These are phyloP conservation scores for Luehdorfia chinensis DNA, from an alignment of 1,140 invertebrate genomes.

Conservation along the genomic window DNA sequence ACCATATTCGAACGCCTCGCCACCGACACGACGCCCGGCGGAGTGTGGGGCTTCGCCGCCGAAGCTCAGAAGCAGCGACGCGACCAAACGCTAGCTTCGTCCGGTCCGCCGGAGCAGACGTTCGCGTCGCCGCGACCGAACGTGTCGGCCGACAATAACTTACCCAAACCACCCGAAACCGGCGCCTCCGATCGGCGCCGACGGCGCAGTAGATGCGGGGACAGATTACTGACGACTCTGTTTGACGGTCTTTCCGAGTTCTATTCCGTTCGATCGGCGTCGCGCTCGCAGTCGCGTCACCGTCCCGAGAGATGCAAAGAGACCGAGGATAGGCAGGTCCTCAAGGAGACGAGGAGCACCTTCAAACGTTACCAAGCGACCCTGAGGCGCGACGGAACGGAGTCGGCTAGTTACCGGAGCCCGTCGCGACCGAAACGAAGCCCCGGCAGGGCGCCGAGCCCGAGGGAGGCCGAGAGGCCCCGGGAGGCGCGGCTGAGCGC, in stretches of 20 bases:
- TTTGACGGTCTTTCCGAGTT: conserved; percentile 92
- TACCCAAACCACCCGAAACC: conserved; percentile 1
- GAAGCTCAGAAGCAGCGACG: conserved; percentile 77
- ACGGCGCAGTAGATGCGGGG: conserved; percentile 52
- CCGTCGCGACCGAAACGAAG: conserved; percentile 7
- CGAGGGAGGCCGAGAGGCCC: conserved; percentile 74
- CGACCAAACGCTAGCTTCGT: conserved; percentile 2
- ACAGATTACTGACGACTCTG: conserved; percentile 81
- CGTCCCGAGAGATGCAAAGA: conserved; percentile 43
- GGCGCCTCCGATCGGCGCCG: conserved; percentile 41
- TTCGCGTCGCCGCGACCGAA: conserved; percentile 1
- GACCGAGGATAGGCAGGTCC: conserved; percentile 36
- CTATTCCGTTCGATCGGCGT: conserved; percentile 82
- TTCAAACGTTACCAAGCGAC: conserved; percentile 60
- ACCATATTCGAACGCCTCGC: conserved; percentile 76
- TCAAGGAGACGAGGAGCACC: conserved; percentile 69
- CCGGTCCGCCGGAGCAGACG: conserved; percentile 41
- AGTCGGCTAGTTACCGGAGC: background rate
- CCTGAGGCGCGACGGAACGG: conserved; percentile 23
- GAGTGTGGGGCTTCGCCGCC: conserved; percentile 89
- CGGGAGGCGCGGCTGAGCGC: conserved; percentile 53
- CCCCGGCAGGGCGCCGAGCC: conserved; percentile 76
- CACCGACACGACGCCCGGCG: conserved; percentile 62
- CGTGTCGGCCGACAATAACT: background rate
- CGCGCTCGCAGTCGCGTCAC: conserved; percentile 55